A percentile compares a stretch with the other conserved stretches of the same genome.
These are phyloP conservation scores for Ceratina japonica DNA, from an alignment of 1,140 invertebrate species.

Conservation along the genomic window DNA sequence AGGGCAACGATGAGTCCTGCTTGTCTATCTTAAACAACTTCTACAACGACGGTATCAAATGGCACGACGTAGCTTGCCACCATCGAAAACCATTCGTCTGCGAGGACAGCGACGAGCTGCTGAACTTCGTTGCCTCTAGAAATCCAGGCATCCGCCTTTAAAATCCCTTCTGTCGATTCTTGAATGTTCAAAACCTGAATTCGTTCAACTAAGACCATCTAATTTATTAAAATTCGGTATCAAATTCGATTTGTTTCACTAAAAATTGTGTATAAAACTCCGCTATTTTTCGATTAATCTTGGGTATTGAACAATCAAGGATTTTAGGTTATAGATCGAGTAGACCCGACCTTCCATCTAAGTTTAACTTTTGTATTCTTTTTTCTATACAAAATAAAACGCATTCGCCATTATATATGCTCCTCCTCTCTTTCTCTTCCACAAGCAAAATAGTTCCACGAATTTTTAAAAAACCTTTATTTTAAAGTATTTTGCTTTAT, in stretches of 20 bases:
- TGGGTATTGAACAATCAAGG: conserved; percentile 14
- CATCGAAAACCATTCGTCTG: conserved; percentile 91
- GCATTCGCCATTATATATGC: conserved; percentile 14
- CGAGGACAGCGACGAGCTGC: conserved; percentile 92
- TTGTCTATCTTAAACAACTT: conserved; percentile 90
- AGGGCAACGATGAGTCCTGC: conserved; percentile 94
- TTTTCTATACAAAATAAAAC: conserved; percentile 50
- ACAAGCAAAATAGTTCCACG: not conserved
- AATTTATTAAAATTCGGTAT: not conserved
- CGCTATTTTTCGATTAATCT: not conserved
- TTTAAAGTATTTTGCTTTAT: conserved; percentile 32
- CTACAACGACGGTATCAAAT: conserved; percentile 92
- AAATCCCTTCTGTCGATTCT: conserved; percentile 64
- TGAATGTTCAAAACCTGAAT: conserved; percentile 20
- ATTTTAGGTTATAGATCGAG: conserved; percentile 3
- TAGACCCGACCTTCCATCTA: conserved; percentile 25
- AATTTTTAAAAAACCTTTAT: conserved; percentile 57
- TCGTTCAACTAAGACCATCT: not conserved
- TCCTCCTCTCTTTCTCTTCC: not conserved
- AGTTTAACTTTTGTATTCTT: conserved; percentile 36
- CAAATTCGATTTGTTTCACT: conserved; percentile 3
- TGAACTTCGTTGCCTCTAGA: conserved; percentile 92
- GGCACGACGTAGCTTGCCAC: conserved; percentile 93
- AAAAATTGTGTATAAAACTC: not conserved
- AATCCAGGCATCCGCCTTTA: conserved; percentile 91